Base-by-base conservation (phyloP, 2,888 invertebrate species). In the Drosophila maculinotata region DNA sequence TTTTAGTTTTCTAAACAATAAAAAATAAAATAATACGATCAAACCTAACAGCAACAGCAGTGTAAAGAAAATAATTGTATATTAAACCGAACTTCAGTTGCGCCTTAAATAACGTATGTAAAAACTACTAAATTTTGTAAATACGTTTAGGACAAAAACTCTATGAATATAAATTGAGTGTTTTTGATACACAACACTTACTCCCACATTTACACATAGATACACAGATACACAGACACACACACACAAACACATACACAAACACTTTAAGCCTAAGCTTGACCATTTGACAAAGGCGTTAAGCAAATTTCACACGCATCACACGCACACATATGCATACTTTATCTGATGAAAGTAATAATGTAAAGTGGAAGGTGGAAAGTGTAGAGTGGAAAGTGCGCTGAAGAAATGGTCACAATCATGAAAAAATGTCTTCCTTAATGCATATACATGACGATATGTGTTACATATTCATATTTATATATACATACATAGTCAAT, bases 401-500 rank as follows among this genome's bases (percentile, higher is more conserved):
- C 79, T 64, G 70, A 72, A 66, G 17, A 47, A 78, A 85, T 81
- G 81, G 81, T 82, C 81, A 85, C 86, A 82, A 82, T 82, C 81
- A 82, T 82, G 81, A 82, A 82, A 81, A 82, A 79, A 77, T 82
- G 87, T 85, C 84, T 85, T 87, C 87, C 87, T 82, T 79, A 77
- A 88, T 81, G 88, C 87, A 87, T 88, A 85, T 82, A 78, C 76
- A 74, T 71, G 70, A 73, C 75, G 69, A 87, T 87, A 87, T 87
- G 85, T 78, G 71, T 87, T 87, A 79, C 64, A 76, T 71, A 76
- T 74, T 70, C 69, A 71, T 75, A 74, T 67, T 68, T 42, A 65
- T 65, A 53, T 30, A 28, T n/a, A 59, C 15, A 47, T 39, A 42
- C 15, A 38, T 38, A 49, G 38, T 39, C 38, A 38, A 56, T 25